Evolutionary conservation across 37 sponge, comb jelly and placozoan genomes (phyloP).

Genomic region (Eunapius fragilis): DNA sequence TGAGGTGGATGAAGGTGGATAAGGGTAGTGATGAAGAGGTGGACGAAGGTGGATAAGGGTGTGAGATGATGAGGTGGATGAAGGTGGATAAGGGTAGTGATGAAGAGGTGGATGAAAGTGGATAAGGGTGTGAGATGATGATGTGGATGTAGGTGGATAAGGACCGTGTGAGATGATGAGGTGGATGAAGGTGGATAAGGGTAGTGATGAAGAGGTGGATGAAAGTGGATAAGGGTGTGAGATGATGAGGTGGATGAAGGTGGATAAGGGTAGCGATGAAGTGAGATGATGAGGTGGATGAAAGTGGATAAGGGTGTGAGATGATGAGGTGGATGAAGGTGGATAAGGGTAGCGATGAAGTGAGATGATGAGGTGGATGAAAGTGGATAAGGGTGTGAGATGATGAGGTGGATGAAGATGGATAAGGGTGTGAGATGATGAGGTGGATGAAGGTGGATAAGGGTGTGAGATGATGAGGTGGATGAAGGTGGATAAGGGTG

Average conservation of each 20-base stretch:
- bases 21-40: neutral
- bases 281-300: conserved; percentile 14
- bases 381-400: too few species aligned
- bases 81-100: neutral
- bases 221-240: too few species aligned
- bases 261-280: neutral
- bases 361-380: neutral
- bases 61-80: too few species aligned
- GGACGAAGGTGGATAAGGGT: neutral
- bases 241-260: too few species aligned
- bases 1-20: neutral
- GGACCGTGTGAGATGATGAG: neutral
- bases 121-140: neutral
- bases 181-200: neutral
- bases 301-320: neutral
- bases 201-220: neutral
- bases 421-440: neutral
- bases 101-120: too few species aligned
- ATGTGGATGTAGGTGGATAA: neutral
- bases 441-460: neutral
- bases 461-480: neutral
- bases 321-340: too few species aligned
- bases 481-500: neutral
- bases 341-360: neutral
- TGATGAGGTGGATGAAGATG: conserved; percentile 22